These are phyloP conservation scores for Zoanthus gigantus DNA, from an alignment of 92 coral and sea anemone species.

Conservation along the genomic window DNA sequence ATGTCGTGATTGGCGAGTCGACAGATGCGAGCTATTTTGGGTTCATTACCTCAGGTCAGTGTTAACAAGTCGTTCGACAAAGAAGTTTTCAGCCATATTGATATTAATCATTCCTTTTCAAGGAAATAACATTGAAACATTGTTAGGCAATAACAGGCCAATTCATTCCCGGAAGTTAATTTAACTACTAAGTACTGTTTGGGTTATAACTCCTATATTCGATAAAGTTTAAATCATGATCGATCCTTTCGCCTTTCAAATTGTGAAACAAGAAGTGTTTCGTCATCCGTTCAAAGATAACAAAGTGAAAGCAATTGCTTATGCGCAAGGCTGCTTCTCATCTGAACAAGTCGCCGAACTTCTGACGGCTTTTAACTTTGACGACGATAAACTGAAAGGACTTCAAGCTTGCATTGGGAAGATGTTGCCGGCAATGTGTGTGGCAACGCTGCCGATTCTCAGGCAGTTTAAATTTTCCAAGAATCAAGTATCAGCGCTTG, in stretches of 20 bases:
- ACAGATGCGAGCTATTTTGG: constrained; percentile 22
- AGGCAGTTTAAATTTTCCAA: constrained; percentile 71
- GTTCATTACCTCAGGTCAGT: constrained; percentile 13
- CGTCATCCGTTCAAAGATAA: constrained; percentile 87
- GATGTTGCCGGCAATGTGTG: constrained; percentile 84
- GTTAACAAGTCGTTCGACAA: background rate
- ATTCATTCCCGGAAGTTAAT: too few species aligned
- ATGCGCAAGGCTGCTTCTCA: constrained; percentile 83
- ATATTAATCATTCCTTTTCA: background rate
- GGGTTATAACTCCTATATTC: too few species aligned
- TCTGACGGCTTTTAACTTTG: constrained; percentile 67
- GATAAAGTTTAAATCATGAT: constrained; percentile 33
- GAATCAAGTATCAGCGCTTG: constrained; percentile 74
- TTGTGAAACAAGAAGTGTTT: constrained; percentile 79
- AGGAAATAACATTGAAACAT: background rate
- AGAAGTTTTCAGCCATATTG: background rate
- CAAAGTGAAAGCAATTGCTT: constrained; percentile 86
- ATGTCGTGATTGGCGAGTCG: constrained; percentile 12
- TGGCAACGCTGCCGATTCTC: constrained; percentile 73
- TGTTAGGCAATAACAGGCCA: background rate
- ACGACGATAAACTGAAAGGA: constrained; percentile 78
- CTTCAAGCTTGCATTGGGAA: constrained; percentile 82
- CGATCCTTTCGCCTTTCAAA: constrained; percentile 84
- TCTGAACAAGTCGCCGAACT: constrained; percentile 87
- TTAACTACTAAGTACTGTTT: too few species aligned